Evolutionary conservation across 2,888 invertebrate genomes (phyloP).

Genomic region (Ichneumoninae sp.): DNA sequence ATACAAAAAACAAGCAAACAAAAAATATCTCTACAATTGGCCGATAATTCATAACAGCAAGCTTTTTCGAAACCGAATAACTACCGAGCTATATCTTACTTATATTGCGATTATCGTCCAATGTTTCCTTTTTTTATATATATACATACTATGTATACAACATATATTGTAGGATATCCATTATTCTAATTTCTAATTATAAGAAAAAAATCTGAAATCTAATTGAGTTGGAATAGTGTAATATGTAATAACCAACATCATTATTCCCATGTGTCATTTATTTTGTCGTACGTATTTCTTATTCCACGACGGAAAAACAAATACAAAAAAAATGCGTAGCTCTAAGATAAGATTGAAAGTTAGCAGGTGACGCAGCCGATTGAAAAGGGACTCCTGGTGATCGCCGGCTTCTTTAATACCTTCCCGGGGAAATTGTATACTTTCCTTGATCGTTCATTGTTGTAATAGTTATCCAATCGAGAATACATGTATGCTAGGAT

Average conservation of each 20-base stretch:
- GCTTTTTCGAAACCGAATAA: conserved; percentile 60
- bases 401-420: conserved; percentile 58
- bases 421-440: conserved; percentile 26
- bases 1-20: conserved; percentile 62
- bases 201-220: conserved; percentile 65
- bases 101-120: conserved; percentile 65
- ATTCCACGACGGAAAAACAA: conserved; percentile 45
- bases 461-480: conserved; percentile 20
- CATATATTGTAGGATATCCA: conserved; percentile 71
- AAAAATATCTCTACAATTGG: conserved; percentile 63
- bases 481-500: conserved; percentile 35
- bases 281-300: conserved; percentile 60
- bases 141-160: conserved; percentile 62
- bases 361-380: conserved; percentile 76
- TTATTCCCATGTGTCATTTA: conserved; percentile 70
- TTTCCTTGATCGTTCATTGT: not conserved
- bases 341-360: conserved; percentile 70
- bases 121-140: conserved; percentile 62
- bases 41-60: conserved; percentile 64
- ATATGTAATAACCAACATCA: conserved; percentile 68
- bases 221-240: conserved; percentile 67
- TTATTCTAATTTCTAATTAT: conserved; percentile 71
- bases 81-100: conserved; percentile 66
- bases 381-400: conserved; percentile 60
- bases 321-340: conserved; percentile 42